Evolutionary conservation across 2,113 vertebrate genomes (phyloP).

Genomic region (Odobenus rosmarus): DNA sequence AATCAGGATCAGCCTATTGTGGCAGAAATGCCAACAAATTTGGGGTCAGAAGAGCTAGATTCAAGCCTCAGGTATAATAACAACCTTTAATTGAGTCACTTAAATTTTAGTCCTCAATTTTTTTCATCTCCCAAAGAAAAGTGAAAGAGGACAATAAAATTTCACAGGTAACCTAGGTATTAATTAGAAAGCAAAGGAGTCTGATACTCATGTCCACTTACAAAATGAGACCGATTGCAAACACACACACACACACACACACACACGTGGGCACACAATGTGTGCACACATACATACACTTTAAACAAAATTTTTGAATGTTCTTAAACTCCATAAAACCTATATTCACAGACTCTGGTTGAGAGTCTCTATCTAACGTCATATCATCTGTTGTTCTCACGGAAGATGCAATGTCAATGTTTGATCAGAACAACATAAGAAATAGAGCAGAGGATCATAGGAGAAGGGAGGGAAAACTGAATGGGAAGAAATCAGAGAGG

Average conservation of each 20-base stretch:
- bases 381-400: neutral
- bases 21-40: neutral
- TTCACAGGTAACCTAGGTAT: neutral
- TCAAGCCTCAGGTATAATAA: neutral
- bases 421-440: neutral
- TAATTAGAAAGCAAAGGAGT: neutral
- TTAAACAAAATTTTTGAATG: neutral
- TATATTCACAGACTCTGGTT: neutral
- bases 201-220: neutral
- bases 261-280: neutral
- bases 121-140: neutral
- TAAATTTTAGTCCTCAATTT: neutral
- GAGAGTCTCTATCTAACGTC: neutral
- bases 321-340: neutral
- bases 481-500: no score
- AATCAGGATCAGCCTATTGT: neutral
- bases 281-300: neutral
- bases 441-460: no score
- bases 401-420: neutral
- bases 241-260: neutral
- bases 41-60: neutral
- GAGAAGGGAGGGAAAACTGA: no score
- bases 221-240: neutral
- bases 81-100: neutral
- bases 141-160: neutral